phyloP scores from a whole-genome alignment of 2,888 invertebrate species.

The Malthinus flaveolus region DNA sequence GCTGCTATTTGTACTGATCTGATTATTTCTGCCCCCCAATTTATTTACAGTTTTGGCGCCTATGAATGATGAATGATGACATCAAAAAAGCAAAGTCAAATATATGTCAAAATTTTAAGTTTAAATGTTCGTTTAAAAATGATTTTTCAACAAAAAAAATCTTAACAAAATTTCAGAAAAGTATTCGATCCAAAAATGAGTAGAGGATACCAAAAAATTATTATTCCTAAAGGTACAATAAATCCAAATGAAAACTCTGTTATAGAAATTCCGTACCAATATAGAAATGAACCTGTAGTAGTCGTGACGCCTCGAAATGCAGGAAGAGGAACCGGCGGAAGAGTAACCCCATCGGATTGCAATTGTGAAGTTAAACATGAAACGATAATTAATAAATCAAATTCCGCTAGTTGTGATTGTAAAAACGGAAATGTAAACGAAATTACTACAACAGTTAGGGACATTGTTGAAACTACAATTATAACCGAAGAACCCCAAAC shows the following conservation, averaged over 20 bases:
- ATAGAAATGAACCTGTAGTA: slow-evolving; percentile 34
- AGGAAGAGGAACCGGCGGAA: too few relatives aligned
- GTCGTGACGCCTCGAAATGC: slow-evolving; percentile 30
- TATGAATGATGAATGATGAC: neutral
- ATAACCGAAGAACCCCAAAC: neutral
- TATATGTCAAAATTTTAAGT: slow-evolving; percentile 1
- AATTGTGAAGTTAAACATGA: too few relatives aligned
- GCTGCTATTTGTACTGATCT: too few relatives aligned
- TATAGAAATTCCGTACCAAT: slow-evolving; percentile 34
- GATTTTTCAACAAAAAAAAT: neutral
- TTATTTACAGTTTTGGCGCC: too few relatives aligned
- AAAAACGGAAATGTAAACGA: too few relatives aligned
- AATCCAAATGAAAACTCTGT: slow-evolving; percentile 1
- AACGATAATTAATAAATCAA: neutral
- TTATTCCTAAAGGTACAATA: slow-evolving; percentile 12
- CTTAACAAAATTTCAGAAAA: neutral
- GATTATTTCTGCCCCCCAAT: neutral
- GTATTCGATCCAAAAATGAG: neutral
- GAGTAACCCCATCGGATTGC: too few relatives aligned
- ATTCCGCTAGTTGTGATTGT: neutral
- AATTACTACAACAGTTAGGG: neutral
- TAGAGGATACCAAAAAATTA: neutral
- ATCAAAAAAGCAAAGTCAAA: neutral
- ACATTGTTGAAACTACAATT: neutral
- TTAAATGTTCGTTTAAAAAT: neutral